Evolutionary conservation across 1,140 invertebrate species (phyloP).

Genomic region (Papilio glaucus): DNA sequence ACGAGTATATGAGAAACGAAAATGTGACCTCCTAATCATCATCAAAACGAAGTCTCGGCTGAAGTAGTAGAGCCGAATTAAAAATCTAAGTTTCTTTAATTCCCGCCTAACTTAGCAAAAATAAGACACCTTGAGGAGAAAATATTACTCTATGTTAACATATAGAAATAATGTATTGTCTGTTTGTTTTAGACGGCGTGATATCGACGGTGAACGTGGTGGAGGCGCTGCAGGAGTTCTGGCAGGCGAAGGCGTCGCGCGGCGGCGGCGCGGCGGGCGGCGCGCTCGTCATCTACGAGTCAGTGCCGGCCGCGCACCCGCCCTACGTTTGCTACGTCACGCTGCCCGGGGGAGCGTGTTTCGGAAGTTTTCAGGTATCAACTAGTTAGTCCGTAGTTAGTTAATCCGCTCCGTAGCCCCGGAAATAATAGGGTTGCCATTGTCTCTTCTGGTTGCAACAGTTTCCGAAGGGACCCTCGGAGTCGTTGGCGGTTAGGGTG

Average conservation of each 20-base stretch:
- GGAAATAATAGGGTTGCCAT: too few relatives aligned
- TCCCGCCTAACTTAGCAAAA: too few relatives aligned
- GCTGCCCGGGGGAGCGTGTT: slow-evolving; percentile 96
- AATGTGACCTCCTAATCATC: too few relatives aligned
- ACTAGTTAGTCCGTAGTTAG: not conserved
- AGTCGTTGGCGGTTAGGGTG: too few relatives aligned
- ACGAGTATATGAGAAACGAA: too few relatives aligned
- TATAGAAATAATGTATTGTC: not conserved
- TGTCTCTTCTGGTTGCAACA: too few relatives aligned
- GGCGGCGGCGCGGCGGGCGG: slow-evolving; percentile 92
- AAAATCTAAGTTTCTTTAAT: too few relatives aligned
- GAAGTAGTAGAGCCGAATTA: too few relatives aligned
- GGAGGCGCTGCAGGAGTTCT: slow-evolving; percentile 97
- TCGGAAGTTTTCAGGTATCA: slow-evolving; percentile 94
- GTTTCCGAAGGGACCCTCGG: too few relatives aligned
- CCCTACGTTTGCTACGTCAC: slow-evolving; percentile 98
- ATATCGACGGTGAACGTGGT: slow-evolving; percentile 94
- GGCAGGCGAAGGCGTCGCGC: slow-evolving; percentile 97
- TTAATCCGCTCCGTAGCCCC: too few relatives aligned
- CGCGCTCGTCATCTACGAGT: slow-evolving; percentile 97
- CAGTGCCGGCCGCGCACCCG: slow-evolving; percentile 93
- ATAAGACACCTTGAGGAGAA: too few relatives aligned
- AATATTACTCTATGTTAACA: not conserved
- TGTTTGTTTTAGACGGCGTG: slow-evolving; percentile 67
- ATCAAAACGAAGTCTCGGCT: too few relatives aligned